Base-by-base conservation (phyloP, 35 echinoderm and acorn worm genomes). In the Strongylocentrotus purpuratus region DNA sequence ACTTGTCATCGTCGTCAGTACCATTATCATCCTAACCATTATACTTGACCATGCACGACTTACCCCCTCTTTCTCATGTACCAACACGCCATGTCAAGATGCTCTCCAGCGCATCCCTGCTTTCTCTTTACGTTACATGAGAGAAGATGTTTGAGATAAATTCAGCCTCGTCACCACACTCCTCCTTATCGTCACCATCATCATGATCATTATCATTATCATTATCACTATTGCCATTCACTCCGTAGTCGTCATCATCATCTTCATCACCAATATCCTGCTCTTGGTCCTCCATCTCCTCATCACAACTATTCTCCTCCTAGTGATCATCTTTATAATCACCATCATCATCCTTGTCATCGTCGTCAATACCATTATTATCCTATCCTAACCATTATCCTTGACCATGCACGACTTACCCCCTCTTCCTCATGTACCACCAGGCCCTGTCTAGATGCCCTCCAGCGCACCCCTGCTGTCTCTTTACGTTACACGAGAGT, bases 391-490 rank as follows among this genome's bases (percentile, higher is more conserved):
- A 50, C 48, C 48, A 50, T 50, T 50, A 0, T 50, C 48, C 8
- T 5, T 50, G 48, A 5, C 48, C 48, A 33, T 8, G 5, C n/a
- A n/a, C n/a, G n/a, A n/a, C 96, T 96, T 95, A 99, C 98, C 98
- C 98, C 46, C 92, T 86, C 85, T 96, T 99, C 86, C 98, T 96
- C 86, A 99, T 61, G 94, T 95, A 99, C 95, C 96, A 98, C 98
- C 98, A 99, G 4, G 98, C 98, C 31, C 98, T 59, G 87, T 99
- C 98, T 90, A 98, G 95, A 95, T 99, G 96, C 2, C 98, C 98
- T 25, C 98, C 98, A 28, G 96, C 22, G 47, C 98, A 99, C 33
- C 98, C 98, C 47, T 95, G 95, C 85, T 99, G 98, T 78, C 98
- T 94, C 94, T 95, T 97, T 5, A 95, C 88, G 55, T 99, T 99